Percentiles rank a stretch among this genome's conserved stretches.
Conservation (phyloP, 2,113 vertebrate species). For the Hucho hucho region DNA sequence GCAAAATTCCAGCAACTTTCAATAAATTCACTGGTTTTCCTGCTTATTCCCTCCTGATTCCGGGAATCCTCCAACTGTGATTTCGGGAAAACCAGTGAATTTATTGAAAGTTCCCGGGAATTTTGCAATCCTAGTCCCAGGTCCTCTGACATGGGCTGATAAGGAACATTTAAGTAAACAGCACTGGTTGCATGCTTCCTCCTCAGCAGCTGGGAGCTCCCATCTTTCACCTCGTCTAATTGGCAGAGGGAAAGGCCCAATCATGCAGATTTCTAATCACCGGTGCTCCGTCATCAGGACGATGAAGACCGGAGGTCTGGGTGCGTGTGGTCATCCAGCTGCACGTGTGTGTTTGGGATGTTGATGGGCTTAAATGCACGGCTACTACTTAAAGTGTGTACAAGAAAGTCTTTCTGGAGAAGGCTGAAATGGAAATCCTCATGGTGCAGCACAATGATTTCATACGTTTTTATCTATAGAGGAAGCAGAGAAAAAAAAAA, state of each 20-base stretch:
- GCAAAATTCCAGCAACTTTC: too few relatives aligned
- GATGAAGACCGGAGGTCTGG: background rate
- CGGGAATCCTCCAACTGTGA: too few relatives aligned
- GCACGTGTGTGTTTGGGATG: background rate
- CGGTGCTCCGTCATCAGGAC: slow-evolving; percentile 1
- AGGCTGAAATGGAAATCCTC: slow-evolving; percentile 4
- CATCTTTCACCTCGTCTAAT: slow-evolving; percentile 49
- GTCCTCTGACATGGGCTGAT: slow-evolving; percentile 30
- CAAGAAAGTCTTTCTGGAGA: background rate
- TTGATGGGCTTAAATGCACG: background rate
- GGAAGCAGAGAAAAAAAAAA: background rate
- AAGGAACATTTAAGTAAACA: slow-evolving; percentile 37
- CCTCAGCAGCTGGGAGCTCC: slow-evolving; percentile 13
- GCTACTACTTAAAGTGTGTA: background rate
- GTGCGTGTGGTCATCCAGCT: background rate
- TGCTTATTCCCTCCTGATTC: too few relatives aligned
- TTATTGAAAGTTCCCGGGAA: too few relatives aligned
- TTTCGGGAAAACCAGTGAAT: too few relatives aligned
- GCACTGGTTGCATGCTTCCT: slow-evolving; percentile 6
- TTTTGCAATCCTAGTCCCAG: too few relatives aligned
- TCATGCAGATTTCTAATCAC: background rate
- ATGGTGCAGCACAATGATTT: background rate
- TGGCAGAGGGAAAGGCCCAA: slow-evolving; percentile 11
- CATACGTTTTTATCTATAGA: background rate
- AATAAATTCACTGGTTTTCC: too few relatives aligned